Evolutionary conservation across 2,888 invertebrate genomes (phyloP).

Genomic region (Drosophila atripex): DNA sequence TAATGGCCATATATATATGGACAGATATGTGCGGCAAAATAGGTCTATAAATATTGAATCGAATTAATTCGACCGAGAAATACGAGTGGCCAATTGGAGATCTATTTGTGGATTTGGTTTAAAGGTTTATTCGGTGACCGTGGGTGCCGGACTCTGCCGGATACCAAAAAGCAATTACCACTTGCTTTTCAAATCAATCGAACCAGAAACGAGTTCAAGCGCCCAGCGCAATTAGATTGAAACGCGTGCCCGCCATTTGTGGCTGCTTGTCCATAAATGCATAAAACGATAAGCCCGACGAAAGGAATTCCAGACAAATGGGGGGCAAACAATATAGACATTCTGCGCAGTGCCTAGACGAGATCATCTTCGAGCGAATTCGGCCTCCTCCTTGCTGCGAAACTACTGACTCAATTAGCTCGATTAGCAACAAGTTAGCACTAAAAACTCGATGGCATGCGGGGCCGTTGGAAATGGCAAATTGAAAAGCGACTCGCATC

Average conservation of each 20-base stretch:
- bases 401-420: conserved; percentile 72
- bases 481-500: conserved; percentile 67
- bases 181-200: not conserved
- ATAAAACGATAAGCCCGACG: conserved; percentile 47
- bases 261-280: conserved; percentile 32
- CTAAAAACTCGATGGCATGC: conserved; percentile 34
- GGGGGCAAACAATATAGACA: conserved; percentile 18
- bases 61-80: conserved; percentile 42
- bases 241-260: conserved; percentile 53
- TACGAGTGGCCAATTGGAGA: conserved; percentile 22
- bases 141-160: not conserved
- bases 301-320: conserved; percentile 42
- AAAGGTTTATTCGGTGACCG: conserved; percentile 20
- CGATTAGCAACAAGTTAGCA: conserved; percentile 66
- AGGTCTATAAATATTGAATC: conserved; percentile 65
- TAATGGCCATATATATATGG: conserved; percentile 25
- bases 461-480: conserved; percentile 41
- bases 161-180: conserved; percentile 1
- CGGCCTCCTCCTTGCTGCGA: conserved; percentile 31
- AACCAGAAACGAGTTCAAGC: conserved; percentile 11
- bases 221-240: conserved; percentile 40
- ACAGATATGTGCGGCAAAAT: conserved; percentile 29
- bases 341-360: conserved; percentile 31
- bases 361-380: conserved; percentile 43
- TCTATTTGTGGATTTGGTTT: conserved; percentile 35